Base-by-base conservation (phyloP, 2,113 vertebrate species). In the Alouatta palliata region DNA sequence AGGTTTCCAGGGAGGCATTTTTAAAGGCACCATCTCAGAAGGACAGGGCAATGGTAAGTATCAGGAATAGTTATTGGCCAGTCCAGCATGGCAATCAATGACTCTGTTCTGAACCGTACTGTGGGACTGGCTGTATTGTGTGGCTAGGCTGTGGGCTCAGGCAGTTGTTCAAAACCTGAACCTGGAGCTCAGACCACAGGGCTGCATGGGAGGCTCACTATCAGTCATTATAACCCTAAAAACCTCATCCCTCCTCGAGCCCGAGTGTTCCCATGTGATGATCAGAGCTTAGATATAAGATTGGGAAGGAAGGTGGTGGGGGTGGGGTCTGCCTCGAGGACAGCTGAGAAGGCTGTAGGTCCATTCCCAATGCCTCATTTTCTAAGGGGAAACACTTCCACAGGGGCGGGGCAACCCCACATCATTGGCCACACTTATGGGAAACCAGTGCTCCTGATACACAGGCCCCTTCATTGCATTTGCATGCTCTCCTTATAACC, bases 21-120 rank as follows among this genome's bases (percentile, higher is more conserved):
- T 91, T 92, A 97, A 84, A 97, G 54, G 49, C 45, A 35, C 93
- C 91, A 85, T 93, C 84, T 75, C 52, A 94, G 95, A 97, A 93
- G 68, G 47, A 40, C 8, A 0, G 8, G 14, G 30, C 17, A 70
- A 95, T 90, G 97, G 98, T 98, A 82, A 97, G 97, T 96, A 20
- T 30, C 1, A 0, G 4, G 8, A 17, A 14, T 23, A 1, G 35
- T 2, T 19, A 1, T 3, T 1, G 19, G 1, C 11, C 20, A n/a
- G 30, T 49, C 4, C 21, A 77, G 76, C 27, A 87, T 94, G 95
- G 94, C 95, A 9, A 79, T 66, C 96, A 5, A 87, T 66, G 40
- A 6, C n/a, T 5, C 2, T 21, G 3, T 7, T 35, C 2, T 0
- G 17, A 14, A 21, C 16, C 11, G 45, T 5, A 9, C 7, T 19